Percentiles rank a stretch among this genome's conserved stretches.
Conservation (phyloP, 2,797 vertebrate genomes). For the Loris lydekkerianus region DNA sequence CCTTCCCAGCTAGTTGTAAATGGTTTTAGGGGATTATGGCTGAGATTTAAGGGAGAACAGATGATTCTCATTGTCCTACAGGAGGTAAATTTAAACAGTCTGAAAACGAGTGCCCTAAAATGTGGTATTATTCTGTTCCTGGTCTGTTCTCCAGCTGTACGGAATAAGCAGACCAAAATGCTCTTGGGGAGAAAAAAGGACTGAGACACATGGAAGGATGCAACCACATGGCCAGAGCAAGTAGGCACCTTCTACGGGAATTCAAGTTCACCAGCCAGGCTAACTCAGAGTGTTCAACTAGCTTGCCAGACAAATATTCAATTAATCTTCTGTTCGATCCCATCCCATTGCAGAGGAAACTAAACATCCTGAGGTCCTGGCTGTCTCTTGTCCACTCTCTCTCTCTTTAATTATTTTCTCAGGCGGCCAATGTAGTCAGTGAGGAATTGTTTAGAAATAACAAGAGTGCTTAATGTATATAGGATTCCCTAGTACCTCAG, state of each 20-base stretch:
- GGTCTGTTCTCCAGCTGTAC: constrained; percentile 17
- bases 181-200: neutral
- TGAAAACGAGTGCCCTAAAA: constrained; percentile 66
- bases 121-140: constrained; percentile 52
- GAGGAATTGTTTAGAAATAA: constrained; percentile 50
- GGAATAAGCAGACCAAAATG: constrained; percentile 35
- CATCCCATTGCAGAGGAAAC: neutral
- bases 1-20: constrained; percentile 57
- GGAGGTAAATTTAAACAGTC: constrained; percentile 61
- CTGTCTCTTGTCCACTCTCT: neutral
- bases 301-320: neutral
- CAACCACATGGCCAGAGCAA: neutral
- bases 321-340: neutral
- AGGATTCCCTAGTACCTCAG: neutral
- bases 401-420: constrained; percentile 42
- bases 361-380: neutral
- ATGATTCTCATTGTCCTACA: constrained; percentile 60
- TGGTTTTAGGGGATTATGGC: constrained; percentile 47
- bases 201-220: neutral
- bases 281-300: constrained; percentile 20
- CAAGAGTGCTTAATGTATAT: neutral
- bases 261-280: neutral
- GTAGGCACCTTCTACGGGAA: neutral
- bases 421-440: neutral
- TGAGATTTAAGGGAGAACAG: constrained; percentile 44